A percentile compares a stretch with the other conserved stretches of the same genome.
These are phyloP conservation scores for Chunga burmeisteri DNA, from an alignment of 2,113 vertebrate species.

Conservation along the genomic window DNA sequence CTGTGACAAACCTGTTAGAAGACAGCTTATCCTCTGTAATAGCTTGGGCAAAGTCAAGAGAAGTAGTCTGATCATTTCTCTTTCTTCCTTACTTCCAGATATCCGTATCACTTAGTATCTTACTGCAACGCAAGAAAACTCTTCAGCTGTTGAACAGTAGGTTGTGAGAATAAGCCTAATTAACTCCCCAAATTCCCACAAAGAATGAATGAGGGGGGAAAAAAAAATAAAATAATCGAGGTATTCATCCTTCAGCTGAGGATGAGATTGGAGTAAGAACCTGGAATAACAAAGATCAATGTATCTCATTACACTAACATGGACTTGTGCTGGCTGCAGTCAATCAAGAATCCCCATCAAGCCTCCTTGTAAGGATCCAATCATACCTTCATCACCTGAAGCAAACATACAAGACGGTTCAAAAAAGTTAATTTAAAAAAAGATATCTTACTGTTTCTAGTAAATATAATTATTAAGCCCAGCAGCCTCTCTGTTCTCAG, in stretches of 20 bases:
- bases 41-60: neutral
- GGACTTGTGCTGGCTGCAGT: neutral
- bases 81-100: constrained; percentile 1
- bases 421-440: neutral
- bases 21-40: neutral
- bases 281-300: neutral
- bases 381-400: neutral
- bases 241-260: neutral
- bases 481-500: neutral
- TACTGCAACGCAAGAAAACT: constrained; percentile 5
- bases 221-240: neutral
- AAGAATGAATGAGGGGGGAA: neutral
- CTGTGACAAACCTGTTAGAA: neutral
- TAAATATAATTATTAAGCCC: neutral
- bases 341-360: neutral
- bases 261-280: neutral
- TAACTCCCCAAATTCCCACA: neutral
- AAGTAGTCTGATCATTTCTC: constrained; percentile 8
- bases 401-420: neutral
- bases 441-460: neutral
- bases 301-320: neutral
- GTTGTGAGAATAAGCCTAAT: constrained; percentile 7
- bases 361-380: neutral
- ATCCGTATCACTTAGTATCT: neutral
- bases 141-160: neutral